Evolutionary conservation across 2,113 vertebrate species (phyloP).

Genomic region (Amphiprion ocellaris): DNA sequence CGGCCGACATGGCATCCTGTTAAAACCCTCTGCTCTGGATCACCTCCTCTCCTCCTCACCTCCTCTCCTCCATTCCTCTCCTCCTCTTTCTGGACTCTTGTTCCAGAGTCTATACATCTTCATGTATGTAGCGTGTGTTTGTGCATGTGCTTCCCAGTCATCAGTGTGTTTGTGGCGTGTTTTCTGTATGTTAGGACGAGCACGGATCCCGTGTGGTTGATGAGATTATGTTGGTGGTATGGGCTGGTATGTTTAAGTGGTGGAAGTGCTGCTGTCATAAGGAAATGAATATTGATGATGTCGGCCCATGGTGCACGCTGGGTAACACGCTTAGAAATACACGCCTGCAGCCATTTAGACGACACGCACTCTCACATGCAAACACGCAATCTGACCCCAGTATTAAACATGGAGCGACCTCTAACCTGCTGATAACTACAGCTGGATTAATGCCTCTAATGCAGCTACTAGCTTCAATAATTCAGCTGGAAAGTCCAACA

Average conservation of each 20-base stretch:
- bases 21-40: slow-evolving; percentile 52
- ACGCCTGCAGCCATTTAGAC: slow-evolving; percentile 57
- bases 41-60: slow-evolving; percentile 35
- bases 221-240: slow-evolving; percentile 63
- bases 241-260: slow-evolving; percentile 69
- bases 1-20: slow-evolving; percentile 66
- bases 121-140: too few relatives aligned
- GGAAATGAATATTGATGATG: slow-evolving; percentile 82
- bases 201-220: slow-evolving; percentile 43
- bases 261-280: slow-evolving; percentile 65
- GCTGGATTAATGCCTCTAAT: slow-evolving; percentile 13
- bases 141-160: not conserved
- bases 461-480: slow-evolving; percentile 22
- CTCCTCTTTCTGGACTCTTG: not conserved
- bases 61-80: slow-evolving; percentile 9
- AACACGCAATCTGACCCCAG: slow-evolving; percentile 21
- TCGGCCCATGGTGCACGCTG: slow-evolving; percentile 58
- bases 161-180: slow-evolving; percentile 34
- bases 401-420: slow-evolving; percentile 51
- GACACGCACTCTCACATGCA: slow-evolving; percentile 31
- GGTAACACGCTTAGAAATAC: slow-evolving; percentile 68
- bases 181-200: slow-evolving; percentile 23
- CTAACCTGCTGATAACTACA: slow-evolving; percentile 47
- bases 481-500: slow-evolving; percentile 3
- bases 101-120: not conserved